phyloP scores from a whole-genome alignment of 2,797 vertebrate genomes.

The Eulemur albifrons region DNA sequence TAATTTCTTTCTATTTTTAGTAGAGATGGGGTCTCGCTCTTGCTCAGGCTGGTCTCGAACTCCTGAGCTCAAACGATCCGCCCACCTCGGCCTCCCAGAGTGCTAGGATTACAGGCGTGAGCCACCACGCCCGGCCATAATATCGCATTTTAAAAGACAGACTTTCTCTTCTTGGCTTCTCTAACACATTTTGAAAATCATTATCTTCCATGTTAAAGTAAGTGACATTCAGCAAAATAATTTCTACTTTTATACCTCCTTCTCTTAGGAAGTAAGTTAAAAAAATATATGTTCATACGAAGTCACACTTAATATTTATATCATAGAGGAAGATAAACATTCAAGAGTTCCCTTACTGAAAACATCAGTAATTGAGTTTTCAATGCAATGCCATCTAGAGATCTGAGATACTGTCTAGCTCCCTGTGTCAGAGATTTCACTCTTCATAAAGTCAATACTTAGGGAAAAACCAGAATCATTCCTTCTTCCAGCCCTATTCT shows the following conservation, averaged over 20 bases:
- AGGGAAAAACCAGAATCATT: not conserved
- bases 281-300: not conserved
- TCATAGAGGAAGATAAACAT: not conserved
- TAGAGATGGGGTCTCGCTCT: too few relatives aligned
- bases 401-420: not conserved
- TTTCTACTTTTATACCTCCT: not conserved
- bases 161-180: not conserved
- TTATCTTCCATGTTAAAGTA: not conserved
- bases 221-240: not conserved
- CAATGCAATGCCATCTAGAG: not conserved
- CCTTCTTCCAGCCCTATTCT: not conserved
- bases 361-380: not conserved
- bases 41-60: too few relatives aligned
- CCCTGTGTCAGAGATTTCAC: not conserved
- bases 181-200: slow-evolving; percentile 25
- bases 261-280: slow-evolving; percentile 21
- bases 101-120: too few relatives aligned
- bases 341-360: not conserved
- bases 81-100: too few relatives aligned
- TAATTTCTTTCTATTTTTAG: too few relatives aligned
- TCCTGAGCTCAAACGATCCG: too few relatives aligned
- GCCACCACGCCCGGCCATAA: too few relatives aligned
- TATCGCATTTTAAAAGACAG: not conserved
- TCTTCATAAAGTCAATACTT: not conserved
- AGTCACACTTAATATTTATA: not conserved